Base-by-base conservation (phyloP, 2,888 invertebrate species). In the Polymixis lichenea region DNA sequence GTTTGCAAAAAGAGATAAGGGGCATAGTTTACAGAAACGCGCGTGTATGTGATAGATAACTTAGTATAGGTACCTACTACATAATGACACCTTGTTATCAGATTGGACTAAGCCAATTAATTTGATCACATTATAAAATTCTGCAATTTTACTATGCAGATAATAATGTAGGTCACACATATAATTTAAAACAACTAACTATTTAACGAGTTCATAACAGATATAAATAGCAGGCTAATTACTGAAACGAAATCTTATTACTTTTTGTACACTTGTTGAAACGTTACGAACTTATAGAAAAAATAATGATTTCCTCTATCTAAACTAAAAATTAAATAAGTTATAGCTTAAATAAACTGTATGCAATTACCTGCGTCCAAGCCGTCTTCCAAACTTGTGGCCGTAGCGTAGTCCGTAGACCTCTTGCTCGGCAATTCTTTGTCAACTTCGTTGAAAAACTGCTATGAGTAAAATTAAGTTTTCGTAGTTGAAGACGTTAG, bases 81-180 rank as follows among this genome's bases (percentile, higher is more conserved):
- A 22, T 58, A 66, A 17, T 46, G 22, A 58, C 38, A 38, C n/a
- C 32, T 61, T n/a, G 67, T 4, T 80, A 79, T 32, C 66, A 72
- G 75, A 49, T 61, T 69, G 58, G 13, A 51, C 13, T 69, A 56
- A 61, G 65, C 60, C 38, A 69, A 72, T 62, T 80, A 5, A 53
- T 80, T 75, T 55, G 32, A 71, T 43, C 49, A 25, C 9, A 65
- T 17, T n/a, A 15, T 69, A 55, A 55, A 62, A 65, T 60, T 69
- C 51, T 65, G 60, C 64, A 60, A n/a, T 77, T 75, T 72, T 81
- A 69, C n/a, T 19, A 69, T 51, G 15, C 61, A 64, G 73, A 60
- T 84, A 68, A 19, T 70, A 80, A 83, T 81, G 25, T 83, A 85
- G 73, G 73, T 77, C 77, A 72, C 51, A 70, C 28, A 67, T 66